Evolutionary conservation across 2,113 vertebrate species (phyloP), one percentile per base, ranked within the genome.

Genomic region (Bubo bubo): DNA sequence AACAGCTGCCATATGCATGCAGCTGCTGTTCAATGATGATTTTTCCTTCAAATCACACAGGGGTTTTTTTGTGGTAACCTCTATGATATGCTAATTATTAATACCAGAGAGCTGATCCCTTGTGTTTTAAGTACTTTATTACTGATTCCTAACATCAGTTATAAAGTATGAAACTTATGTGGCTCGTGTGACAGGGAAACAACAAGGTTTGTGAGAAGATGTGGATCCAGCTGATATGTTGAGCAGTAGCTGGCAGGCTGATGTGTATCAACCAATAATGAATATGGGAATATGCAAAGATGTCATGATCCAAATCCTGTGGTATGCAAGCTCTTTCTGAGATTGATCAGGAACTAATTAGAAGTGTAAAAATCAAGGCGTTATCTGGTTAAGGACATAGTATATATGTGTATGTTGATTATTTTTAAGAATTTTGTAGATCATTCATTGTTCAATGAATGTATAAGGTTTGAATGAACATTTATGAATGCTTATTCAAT

Each of bases 71-170:
- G 59, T 74, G 52, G 28, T 83, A 88, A 74, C 55, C 12, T 83
- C 64, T 93, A 22, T 63, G 93, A 77, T 95, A 90, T 86, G 71
- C 71, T 90, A 92, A 86, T 95, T 83, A 67, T 62, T 92, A 74
- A 59, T 77, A 83, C 32, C 53, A 73, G 75, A 93, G 71, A 62
- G 37, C 32, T 66, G 59, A 53, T 88, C 63, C 11, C 7, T 74
- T 60, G 35, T 88, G 71, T 35, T 85, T 90, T 86, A 88, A 90
- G 59, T 76, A 41, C 49, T 92, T 95, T 74, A 58, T 88, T 94
- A 67, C 53, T 63, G 32, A 74, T 86, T 93, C 45, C 41, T 75
- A 87, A 17, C n/a, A 68, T 64, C 12, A 16, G 12, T 85, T 91
- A 47, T 72, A 47, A 91, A 60, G 52, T 94, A 52, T 79, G 58